Conservation (phyloP, 2,113 vertebrate species). For the Danionella cerebrum region DNA sequence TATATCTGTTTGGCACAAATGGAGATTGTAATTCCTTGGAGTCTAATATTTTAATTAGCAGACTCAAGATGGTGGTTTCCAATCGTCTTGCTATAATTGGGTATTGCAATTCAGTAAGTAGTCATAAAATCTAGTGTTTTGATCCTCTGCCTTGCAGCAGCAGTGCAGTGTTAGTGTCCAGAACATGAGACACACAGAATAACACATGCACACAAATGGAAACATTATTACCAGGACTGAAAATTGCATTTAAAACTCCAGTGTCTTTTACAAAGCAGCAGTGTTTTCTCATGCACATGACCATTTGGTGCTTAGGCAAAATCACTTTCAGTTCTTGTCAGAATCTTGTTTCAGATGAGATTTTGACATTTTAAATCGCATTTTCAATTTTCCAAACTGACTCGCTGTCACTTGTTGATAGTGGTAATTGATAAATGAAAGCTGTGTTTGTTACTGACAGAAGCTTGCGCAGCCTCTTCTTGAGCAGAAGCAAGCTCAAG, state of each 20-base stretch:
- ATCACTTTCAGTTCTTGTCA: too few relatives aligned
- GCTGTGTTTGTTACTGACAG: slow-evolving; percentile 1
- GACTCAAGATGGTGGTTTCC: not conserved
- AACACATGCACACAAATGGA: not conserved
- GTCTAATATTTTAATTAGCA: slow-evolving; percentile 12
- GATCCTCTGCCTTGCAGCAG: not conserved
- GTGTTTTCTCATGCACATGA: not conserved
- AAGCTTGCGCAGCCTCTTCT: slow-evolving; percentile 5
- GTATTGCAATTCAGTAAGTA: not conserved
- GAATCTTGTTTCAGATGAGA: too few relatives aligned
- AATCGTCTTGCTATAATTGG: not conserved
- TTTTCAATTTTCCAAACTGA: not conserved
- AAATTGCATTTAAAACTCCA: not conserved
- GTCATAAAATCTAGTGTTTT: not conserved
- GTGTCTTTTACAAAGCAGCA: not conserved
- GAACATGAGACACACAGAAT: not conserved
- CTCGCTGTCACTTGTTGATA: not conserved
- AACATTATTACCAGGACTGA: slow-evolving; percentile 12
- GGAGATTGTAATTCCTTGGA: not conserved
- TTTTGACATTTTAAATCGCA: too few relatives aligned
- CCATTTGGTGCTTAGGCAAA: not conserved
- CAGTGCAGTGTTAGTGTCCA: not conserved
- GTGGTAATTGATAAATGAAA: slow-evolving; percentile 35
- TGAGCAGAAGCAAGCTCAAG: slow-evolving; percentile 68
- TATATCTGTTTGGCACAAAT: not conserved